Base-by-base conservation (phyloP, 2,113 vertebrate genomes). In the Albula glossodonta region DNA sequence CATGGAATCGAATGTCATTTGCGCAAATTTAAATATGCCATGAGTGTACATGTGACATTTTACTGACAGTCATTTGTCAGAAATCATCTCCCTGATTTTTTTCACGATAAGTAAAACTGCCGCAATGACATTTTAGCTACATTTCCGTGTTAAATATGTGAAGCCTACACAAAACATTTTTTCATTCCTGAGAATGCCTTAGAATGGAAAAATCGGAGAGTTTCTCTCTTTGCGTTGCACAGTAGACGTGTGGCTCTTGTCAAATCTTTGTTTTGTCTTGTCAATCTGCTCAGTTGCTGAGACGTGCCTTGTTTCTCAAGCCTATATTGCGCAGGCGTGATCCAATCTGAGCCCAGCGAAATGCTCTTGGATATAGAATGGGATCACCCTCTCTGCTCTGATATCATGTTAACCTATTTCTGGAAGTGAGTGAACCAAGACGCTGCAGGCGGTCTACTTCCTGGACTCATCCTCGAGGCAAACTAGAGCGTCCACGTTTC, bases 301-400 rank as follows among this genome's bases (percentile, higher is more conserved):
- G 88, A 91, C 88, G 89, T 91, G 94, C 91, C 90, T 91, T 80
- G 92, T 88, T 90, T 87, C 86, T 90, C 85, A 85, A 88, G 88
- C 86, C 56, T 66, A 78, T 48, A 92, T 86, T 85, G 92, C 93
- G 93, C 93, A 95, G 91, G 94, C 94, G 93, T 93, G 83, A 87
- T 85, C 82, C 89, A 22, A 79, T 60, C 84, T 56, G 90, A 83
- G 83, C 80, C 83, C 63, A 49, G 63, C 11, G 89, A 70, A 91
- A 92, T 90, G 90, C 91, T 90, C 56, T 78, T 74, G 82, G 87
- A 83, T 81, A 80, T 51, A 88, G 87, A 31, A 85, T 89, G 90
- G 91, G 93, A 90, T 93, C 86, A 81, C 85, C 84, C 82, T 80
- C 82, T 80, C 84, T 56, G 82, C 81, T 80, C 81, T 60, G 74